Base-by-base conservation (phyloP, 2,113 vertebrate genomes). In the Antechinus stuartii region DNA sequence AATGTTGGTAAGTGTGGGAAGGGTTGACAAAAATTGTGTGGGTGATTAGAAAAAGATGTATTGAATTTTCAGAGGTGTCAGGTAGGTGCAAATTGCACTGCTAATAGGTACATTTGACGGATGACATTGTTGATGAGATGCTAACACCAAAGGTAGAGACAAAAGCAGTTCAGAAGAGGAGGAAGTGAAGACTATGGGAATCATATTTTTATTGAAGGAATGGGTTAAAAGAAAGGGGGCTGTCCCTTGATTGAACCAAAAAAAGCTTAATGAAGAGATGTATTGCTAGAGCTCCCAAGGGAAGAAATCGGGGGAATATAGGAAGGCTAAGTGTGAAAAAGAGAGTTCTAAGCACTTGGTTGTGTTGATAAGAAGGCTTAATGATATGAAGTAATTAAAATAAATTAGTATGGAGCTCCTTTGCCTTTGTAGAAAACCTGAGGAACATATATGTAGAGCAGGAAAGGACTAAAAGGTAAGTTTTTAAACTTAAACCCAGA, bases 111-210 rank as follows among this genome's bases (percentile, higher is more conserved):
- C 55, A 26, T 0, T 0, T 2, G 49, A 24, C 0, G 19, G 0
- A 76, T 25, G 24, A 10, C 26, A 54, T 25, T 90, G 46, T 12
- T n/a, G 91, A 54, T 49, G 47, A 52, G 89, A 50, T 0, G 26
- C 12, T 0, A 16, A 19, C 55, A 91, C 5, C 2, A 2, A 0
- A 1, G 25, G 14, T 8, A 42, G 3, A 24, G 0, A 0, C 9
- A 9, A 8, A 0, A 23, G n/a, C 46, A 0, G 3, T 7, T 12
- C 0, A 76, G 61, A 35, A 76, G 61, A 76, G 61, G 3, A 35
- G 61, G 35, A 76, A 76, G 35, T 76, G 61, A 76, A 76, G 16
- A 35, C 14, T n/a, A 76, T 35, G 35, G 61, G 4, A n/a, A 30
- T n/a, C 61, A 16, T 76, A n/a, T 76, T n/a, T 76, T 76, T 76